Conservation (phyloP, 2,113 vertebrate genomes). For the Holacanthus passer region DNA sequence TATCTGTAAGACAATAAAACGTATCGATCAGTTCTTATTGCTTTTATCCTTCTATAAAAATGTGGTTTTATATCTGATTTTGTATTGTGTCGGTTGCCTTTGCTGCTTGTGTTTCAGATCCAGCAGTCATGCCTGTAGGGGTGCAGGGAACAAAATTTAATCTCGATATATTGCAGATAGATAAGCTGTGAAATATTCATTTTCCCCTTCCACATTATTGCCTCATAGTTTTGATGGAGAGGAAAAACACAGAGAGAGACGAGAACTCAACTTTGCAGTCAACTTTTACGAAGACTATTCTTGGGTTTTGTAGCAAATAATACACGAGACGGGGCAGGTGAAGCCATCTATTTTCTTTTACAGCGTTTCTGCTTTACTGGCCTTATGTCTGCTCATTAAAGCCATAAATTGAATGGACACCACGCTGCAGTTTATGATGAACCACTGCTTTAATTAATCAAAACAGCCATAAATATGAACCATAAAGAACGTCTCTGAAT, state of each 20-base stretch:
- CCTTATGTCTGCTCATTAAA: slow-evolving; percentile 21
- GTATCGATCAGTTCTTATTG: not conserved
- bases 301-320: slow-evolving; percentile 11
- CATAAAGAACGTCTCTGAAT: slow-evolving; percentile 13
- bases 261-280: not conserved
- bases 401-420: slow-evolving; percentile 5
- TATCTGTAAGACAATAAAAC: not conserved
- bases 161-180: slow-evolving; percentile 34
- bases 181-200: slow-evolving; percentile 58
- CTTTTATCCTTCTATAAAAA: not conserved
- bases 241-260: not conserved
- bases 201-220: slow-evolving; percentile 24
- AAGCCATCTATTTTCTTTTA: not conserved
- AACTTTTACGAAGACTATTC: not conserved
- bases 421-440: slow-evolving; percentile 20
- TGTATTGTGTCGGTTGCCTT: not conserved
- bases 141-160: slow-evolving; percentile 16
- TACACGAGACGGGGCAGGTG: not conserved
- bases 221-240: slow-evolving; percentile 2
- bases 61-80: not conserved
- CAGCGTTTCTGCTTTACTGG: slow-evolving; percentile 17
- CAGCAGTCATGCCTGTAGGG: slow-evolving; percentile 25
- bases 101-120: not conserved
- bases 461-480: slow-evolving; percentile 28
- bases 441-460: slow-evolving; percentile 32